A percentile compares a stretch with the other conserved stretches of the same genome.
Conservation (phyloP, 1,140 invertebrate genomes). For the Halotydeus destructor region DNA sequence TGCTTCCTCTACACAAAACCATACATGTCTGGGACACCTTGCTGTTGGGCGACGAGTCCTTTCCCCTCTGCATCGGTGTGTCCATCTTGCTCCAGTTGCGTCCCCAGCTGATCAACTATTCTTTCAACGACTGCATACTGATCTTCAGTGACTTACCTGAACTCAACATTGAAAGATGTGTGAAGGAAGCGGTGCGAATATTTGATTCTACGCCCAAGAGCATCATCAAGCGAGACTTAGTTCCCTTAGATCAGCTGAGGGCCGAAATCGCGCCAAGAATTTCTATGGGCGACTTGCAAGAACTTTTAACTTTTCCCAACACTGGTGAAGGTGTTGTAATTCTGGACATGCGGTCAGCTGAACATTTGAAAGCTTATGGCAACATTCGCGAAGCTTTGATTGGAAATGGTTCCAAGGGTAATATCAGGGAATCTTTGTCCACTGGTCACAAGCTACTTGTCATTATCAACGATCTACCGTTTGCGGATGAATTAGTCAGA, state of each 20-base stretch:
- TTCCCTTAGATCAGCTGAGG: slow-evolving; percentile 38
- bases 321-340: not conserved
- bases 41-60: slow-evolving; percentile 72
- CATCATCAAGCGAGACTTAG: slow-evolving; percentile 10
- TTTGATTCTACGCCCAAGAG: slow-evolving; percentile 61
- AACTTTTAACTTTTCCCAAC: slow-evolving; percentile 42
- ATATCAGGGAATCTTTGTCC: not conserved
- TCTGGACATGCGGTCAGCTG: not conserved
- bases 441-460: not conserved
- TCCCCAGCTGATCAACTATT: slow-evolving; percentile 57
- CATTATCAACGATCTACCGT: slow-evolving; percentile 2
- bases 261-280: slow-evolving; percentile 54
- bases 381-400: not conserved
- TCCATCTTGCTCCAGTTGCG: slow-evolving; percentile 73
- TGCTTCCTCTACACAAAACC: slow-evolving; percentile 94
- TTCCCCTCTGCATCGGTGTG: slow-evolving; percentile 83
- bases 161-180: slow-evolving; percentile 80
- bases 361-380: not conserved
- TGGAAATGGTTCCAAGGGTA: too few relatives aligned
- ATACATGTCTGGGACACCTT: slow-evolving; percentile 94
- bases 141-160: slow-evolving; percentile 95
- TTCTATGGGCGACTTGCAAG: slow-evolving; percentile 57
- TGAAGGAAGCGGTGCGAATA: slow-evolving; percentile 65
- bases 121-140: slow-evolving; percentile 92
- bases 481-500: not conserved